Conservation (phyloP, 2,888 invertebrate species). For the Charanyca ferruginea region DNA sequence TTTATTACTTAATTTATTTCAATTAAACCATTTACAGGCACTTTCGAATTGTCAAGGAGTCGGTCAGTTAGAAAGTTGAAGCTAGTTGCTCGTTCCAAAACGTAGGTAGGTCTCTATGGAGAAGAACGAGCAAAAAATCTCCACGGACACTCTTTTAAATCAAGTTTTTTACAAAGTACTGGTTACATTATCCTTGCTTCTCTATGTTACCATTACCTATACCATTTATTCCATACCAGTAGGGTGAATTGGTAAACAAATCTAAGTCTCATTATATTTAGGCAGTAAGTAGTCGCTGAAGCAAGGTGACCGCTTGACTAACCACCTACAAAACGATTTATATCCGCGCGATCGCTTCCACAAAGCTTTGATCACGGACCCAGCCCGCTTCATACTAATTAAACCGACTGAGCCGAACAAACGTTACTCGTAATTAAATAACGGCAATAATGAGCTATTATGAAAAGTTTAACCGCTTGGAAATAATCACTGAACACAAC, state of each 20-base stretch:
- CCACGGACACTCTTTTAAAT: no score
- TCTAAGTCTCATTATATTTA: conserved; percentile 32
- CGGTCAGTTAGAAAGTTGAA: no score
- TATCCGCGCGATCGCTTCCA: conserved; percentile 67
- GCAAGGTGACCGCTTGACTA: conserved; percentile 50
- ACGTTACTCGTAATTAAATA: conserved; percentile 77
- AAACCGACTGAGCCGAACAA: conserved; percentile 70
- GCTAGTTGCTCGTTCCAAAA: no score
- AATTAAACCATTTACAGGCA: no score
- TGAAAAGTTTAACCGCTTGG: conserved; percentile 74
- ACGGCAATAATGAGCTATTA: conserved; percentile 76
- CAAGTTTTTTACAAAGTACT: no score
- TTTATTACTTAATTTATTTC: no score
- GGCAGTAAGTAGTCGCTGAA: conserved; percentile 35
- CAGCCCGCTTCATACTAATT: conserved; percentile 72
- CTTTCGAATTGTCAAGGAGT: no score
- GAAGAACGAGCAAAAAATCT: no score
- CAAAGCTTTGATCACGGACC: conserved; percentile 78
- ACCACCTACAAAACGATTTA: conserved; percentile 65
- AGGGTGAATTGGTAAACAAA: conserved; percentile 22
- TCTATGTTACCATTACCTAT: no score
- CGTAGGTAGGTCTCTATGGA: no score
- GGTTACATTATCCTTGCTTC: no score
- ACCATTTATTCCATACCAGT: conserved; percentile 4
- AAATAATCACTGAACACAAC: conserved; percentile 72